Evolutionary conservation across 64 coral and sea anemone species (phyloP).

Genomic region (Pocillopora damicornis): DNA sequence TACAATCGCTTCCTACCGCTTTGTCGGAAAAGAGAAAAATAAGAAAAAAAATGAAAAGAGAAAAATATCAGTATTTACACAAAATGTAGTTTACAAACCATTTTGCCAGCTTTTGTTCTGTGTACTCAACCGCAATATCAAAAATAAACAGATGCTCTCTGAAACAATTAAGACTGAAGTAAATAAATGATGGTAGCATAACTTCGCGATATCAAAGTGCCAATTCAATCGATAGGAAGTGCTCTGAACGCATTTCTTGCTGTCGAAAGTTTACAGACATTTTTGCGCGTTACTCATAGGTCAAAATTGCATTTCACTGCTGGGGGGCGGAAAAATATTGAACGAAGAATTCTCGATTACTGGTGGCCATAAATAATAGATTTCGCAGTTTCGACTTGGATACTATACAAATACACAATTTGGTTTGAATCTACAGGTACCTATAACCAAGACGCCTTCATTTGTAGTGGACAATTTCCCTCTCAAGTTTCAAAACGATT

Average conservation of each 20-base stretch:
- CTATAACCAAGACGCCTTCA: not conserved
- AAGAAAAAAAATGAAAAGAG: too few relatives aligned
- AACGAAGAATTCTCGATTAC: not conserved
- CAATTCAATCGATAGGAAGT: not conserved
- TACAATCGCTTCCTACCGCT: too few relatives aligned
- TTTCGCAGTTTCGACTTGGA: not conserved
- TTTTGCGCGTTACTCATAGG: not conserved
- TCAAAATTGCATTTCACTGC: not conserved
- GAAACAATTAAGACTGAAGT: too few relatives aligned
- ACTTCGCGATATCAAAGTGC: too few relatives aligned
- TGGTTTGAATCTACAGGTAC: slow-evolving; percentile 28
- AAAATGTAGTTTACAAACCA: too few relatives aligned
- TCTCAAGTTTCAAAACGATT: not conserved
- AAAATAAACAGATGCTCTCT: too few relatives aligned
- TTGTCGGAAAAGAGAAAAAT: too few relatives aligned
- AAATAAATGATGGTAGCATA: too few relatives aligned
- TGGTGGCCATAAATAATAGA: slow-evolving; percentile 19
- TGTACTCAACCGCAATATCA: too few relatives aligned
- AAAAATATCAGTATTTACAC: too few relatives aligned
- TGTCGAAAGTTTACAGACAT: not conserved
- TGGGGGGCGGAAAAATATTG: not conserved
- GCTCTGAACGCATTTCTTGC: not conserved
- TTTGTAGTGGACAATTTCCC: not conserved
- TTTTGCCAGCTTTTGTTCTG: too few relatives aligned
- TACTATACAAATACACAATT: not conserved